Evolutionary conservation across 2,113 vertebrate genomes (phyloP).

Genomic region (Montifringilla adamsi): DNA sequence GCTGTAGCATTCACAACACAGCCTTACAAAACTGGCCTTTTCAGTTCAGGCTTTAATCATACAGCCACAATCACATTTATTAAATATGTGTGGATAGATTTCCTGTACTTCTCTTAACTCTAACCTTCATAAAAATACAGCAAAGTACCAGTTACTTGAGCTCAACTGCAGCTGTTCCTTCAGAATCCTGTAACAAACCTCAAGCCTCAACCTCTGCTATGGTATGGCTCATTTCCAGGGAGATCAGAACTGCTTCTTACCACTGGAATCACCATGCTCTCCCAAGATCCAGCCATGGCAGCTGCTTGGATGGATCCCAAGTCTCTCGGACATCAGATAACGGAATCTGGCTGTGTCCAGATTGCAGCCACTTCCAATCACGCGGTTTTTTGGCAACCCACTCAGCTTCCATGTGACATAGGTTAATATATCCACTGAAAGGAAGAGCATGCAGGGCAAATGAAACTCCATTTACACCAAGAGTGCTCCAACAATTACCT

Average conservation of each 20-base stretch:
- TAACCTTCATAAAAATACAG: not conserved
- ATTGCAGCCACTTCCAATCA: constrained; percentile 97
- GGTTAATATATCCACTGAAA: constrained; percentile 91
- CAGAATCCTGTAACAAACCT: not conserved
- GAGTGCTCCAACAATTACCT: not conserved
- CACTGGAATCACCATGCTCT: constrained; percentile 95
- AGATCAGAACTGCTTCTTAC: constrained; percentile 68
- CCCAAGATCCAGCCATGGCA: constrained; percentile 97
- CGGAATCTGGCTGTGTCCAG: constrained; percentile 96
- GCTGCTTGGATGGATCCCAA: constrained; percentile 88
- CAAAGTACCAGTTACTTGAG: not conserved
- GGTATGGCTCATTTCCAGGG: not conserved
- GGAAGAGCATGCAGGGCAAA: not conserved
- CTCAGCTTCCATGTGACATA: constrained; percentile 98
- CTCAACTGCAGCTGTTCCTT: not conserved
- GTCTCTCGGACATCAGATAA: constrained; percentile 87
- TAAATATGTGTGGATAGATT: not conserved
- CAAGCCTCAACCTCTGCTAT: not conserved
- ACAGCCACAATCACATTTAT: not conserved
- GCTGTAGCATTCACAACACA: not conserved
- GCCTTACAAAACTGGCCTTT: not conserved
- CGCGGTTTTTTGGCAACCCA: constrained; percentile 91
- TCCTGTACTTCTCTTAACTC: not conserved
- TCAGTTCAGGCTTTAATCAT: not conserved
- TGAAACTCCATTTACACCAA: not conserved